Evolutionary conservation across 2,888 invertebrate genomes (phyloP).

Genomic region (Brassicogethes aeneus): DNA sequence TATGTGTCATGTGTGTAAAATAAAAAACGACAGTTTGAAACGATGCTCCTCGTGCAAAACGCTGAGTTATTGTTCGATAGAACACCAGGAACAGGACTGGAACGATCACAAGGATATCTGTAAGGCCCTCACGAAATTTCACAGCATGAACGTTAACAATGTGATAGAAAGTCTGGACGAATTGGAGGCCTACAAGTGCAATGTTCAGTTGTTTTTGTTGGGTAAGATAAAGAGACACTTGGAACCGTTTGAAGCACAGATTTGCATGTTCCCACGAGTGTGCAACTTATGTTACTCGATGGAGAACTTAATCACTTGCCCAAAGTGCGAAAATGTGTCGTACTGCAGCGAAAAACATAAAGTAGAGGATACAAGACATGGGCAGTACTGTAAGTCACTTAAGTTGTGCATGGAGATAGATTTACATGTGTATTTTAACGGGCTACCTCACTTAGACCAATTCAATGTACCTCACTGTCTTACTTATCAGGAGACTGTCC

Average conservation of each 20-base stretch:
- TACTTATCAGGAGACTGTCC: neutral
- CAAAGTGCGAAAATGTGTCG: conserved; percentile 20
- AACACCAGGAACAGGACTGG: conserved; percentile 20
- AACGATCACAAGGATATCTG: conserved; percentile 16
- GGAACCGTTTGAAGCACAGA: conserved; percentile 22
- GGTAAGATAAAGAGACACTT: conserved; percentile 20
- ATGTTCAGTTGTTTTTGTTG: conserved; percentile 17
- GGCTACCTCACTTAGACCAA: neutral
- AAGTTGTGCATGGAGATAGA: conserved; percentile 20
- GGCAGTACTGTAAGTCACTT: conserved; percentile 17
- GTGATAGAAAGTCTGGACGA: conserved; percentile 12
- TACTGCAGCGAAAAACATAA: conserved; percentile 23
- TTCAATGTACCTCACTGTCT: neutral
- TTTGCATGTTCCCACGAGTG: conserved; percentile 29
- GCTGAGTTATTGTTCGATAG: conserved; percentile 18
- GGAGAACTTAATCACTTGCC: conserved; percentile 17
- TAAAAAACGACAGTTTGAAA: conserved; percentile 12
- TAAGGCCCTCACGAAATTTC: conserved; percentile 12
- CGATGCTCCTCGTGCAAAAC: conserved; percentile 17
- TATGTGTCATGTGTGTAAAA: conserved; percentile 25
- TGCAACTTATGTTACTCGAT: conserved; percentile 25
- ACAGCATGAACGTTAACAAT: conserved; percentile 3
- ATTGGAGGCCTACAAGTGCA: conserved; percentile 9
- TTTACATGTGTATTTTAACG: conserved; percentile 2
- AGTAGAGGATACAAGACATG: conserved; percentile 13